These are phyloP conservation scores for Drosophila albomicans DNA, from an alignment of 1,140 invertebrate species.

Conservation along the genomic window DNA sequence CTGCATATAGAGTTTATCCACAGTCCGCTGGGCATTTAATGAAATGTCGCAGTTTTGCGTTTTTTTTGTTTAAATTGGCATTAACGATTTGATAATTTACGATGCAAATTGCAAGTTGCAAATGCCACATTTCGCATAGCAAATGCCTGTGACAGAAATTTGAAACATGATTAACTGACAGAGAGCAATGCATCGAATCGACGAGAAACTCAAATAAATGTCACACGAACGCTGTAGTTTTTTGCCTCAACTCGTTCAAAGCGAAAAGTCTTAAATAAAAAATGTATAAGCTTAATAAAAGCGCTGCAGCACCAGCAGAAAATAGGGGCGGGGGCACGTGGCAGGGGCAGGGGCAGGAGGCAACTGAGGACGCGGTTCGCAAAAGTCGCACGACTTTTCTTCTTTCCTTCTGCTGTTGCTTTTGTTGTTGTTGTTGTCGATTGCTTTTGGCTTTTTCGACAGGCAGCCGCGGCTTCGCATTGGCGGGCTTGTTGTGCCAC, in stretches of 20 bases:
- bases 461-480: conserved; percentile 27
- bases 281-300: conserved; percentile 83
- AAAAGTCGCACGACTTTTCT: conserved; percentile 40
- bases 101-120: conserved; percentile 36
- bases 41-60: conserved; percentile 44
- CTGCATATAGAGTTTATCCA: conserved; percentile 18
- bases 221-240: conserved; percentile 66
- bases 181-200: conserved; percentile 14
- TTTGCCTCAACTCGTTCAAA: conserved; percentile 62
- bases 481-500: conserved; percentile 34
- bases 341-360: background rate
- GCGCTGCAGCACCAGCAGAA: conserved; percentile 48
- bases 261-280: conserved; percentile 81
- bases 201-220: conserved; percentile 68
- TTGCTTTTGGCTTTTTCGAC: conserved; percentile 48
- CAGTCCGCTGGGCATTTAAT: conserved; percentile 56
- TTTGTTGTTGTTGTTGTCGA: conserved; percentile 59
- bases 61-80: conserved; percentile 30
- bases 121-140: conserved; percentile 3
- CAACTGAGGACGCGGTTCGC: conserved; percentile 12
- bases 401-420: conserved; percentile 2
- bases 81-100: conserved; percentile 58
- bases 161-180: conserved; percentile 34
- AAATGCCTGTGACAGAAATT: conserved; percentile 21
- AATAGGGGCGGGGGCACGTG: background rate